Evolutionary conservation across 2,888 invertebrate genomes (phyloP).

Genomic region (Trichogramma dendrolimi): DNA sequence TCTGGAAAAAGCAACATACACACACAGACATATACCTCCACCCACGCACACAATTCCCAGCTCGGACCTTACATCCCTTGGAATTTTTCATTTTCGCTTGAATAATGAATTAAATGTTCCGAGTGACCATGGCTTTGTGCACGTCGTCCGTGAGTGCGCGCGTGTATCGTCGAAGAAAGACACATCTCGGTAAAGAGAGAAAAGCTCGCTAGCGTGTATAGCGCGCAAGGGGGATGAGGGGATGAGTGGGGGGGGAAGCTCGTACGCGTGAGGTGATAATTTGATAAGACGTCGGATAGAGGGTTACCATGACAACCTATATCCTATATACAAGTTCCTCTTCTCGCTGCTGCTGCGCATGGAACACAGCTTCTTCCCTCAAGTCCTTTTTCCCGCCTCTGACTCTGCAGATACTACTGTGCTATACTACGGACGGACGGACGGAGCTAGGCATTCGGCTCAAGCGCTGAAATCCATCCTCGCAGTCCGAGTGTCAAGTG

Average conservation of each 20-base stretch:
- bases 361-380: conserved; percentile 21
- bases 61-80: conserved; percentile 26
- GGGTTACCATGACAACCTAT: conserved; percentile 50
- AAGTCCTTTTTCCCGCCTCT: too few species aligned
- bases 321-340: conserved; percentile 22
- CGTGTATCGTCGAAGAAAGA: not conserved
- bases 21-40: too few species aligned
- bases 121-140: conserved; percentile 46
- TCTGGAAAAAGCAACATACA: conserved; percentile 15
- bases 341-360: conserved; percentile 30
- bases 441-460: conserved; percentile 30
- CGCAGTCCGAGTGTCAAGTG: conserved; percentile 44
- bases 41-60: conserved; percentile 10
- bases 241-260: conserved; percentile 29
- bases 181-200: conserved; percentile 18
- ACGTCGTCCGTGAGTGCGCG: conserved; percentile 38
- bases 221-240: conserved; percentile 25
- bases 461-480: conserved; percentile 25
- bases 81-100: conserved; percentile 47
- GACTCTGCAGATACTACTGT: conserved; percentile 10
- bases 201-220: conserved; percentile 2
- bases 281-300: conserved; percentile 51
- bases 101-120: conserved; percentile 53
- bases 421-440: conserved; percentile 26
- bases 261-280: conserved; percentile 51